These are phyloP conservation scores for Takifugu bimaculatus DNA, from an alignment of 2,113 vertebrate species.

Conservation along the genomic window DNA sequence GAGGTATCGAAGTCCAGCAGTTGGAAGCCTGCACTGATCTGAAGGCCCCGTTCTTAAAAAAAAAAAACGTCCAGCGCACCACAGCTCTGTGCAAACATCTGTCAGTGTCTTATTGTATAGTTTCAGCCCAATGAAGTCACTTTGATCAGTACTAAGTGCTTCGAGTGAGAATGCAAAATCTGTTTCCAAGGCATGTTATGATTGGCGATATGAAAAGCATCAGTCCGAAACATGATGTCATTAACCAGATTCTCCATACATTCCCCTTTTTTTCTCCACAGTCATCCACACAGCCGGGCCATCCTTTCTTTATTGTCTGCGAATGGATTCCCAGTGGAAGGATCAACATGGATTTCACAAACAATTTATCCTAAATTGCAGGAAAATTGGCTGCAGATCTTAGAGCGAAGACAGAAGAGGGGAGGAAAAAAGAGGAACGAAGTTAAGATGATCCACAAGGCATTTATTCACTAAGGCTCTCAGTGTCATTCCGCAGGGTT, in stretches of 20 bases:
- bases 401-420: conserved; percentile 30
- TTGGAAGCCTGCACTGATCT: conserved; percentile 40
- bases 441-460: conserved; percentile 71
- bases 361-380: conserved; percentile 80
- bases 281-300: conserved; percentile 19
- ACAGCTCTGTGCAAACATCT: conserved; percentile 53
- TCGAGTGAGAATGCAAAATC: conserved; percentile 51
- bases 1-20: conserved; percentile 24
- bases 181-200: conserved; percentile 38
- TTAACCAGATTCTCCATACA: conserved; percentile 52
- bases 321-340: conserved; percentile 65
- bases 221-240: conserved; percentile 59
- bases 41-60: conserved; percentile 6
- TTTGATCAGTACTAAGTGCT: conserved; percentile 60
- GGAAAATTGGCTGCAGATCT: conserved; percentile 80
- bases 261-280: conserved; percentile 28
- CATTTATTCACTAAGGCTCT: conserved; percentile 73
- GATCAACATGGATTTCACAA: conserved; percentile 77
- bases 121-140: conserved; percentile 33
- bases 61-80: conserved; percentile 35
- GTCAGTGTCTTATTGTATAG: conserved; percentile 32
- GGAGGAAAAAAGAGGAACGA: conserved; percentile 39
- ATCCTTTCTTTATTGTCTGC: conserved; percentile 34
- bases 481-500: conserved; percentile 69
- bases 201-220: conserved; percentile 55